Evolutionary conservation across 2,888 invertebrate genomes (phyloP).

Genomic region (Automeris io): DNA sequence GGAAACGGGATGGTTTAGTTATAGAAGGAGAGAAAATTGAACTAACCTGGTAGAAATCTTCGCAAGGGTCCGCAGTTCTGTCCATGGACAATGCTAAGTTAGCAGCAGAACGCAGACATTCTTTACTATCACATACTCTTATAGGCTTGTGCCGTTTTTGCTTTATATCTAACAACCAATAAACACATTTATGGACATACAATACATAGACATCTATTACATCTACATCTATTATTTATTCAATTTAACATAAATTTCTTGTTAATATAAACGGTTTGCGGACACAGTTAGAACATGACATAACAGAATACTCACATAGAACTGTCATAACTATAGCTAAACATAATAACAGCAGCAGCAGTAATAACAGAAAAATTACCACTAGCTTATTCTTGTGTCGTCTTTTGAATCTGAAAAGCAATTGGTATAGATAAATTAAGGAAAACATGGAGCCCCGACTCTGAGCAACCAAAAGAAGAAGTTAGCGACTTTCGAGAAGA

Average conservation of each 20-base stretch:
- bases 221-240: no score
- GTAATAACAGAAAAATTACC: conserved; percentile 57
- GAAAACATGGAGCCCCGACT: no score
- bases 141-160: conserved; percentile 42
- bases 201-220: no score
- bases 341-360: conserved; percentile 73
- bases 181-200: conserved; percentile 5
- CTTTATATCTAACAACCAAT: conserved; percentile 35
- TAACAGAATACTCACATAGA: conserved; percentile 64
- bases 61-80: conserved; percentile 82
- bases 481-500: no score
- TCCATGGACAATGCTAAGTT: conserved; percentile 87
- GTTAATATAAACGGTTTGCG: no score
- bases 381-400: conserved; percentile 77
- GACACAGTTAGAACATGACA: background rate
- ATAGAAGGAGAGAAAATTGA: background rate
- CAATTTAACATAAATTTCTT: conserved; percentile 12
- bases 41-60: conserved; percentile 85
- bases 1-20: no score
- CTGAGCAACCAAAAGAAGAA: no score
- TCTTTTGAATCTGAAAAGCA: conserved; percentile 78
- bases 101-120: conserved; percentile 84
- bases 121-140: conserved; percentile 77
- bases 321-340: conserved; percentile 73
- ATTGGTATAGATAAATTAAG: background rate